These are phyloP conservation scores for Nephila pilipes DNA, from an alignment of 1,140 invertebrate genomes.

Conservation along the genomic window DNA sequence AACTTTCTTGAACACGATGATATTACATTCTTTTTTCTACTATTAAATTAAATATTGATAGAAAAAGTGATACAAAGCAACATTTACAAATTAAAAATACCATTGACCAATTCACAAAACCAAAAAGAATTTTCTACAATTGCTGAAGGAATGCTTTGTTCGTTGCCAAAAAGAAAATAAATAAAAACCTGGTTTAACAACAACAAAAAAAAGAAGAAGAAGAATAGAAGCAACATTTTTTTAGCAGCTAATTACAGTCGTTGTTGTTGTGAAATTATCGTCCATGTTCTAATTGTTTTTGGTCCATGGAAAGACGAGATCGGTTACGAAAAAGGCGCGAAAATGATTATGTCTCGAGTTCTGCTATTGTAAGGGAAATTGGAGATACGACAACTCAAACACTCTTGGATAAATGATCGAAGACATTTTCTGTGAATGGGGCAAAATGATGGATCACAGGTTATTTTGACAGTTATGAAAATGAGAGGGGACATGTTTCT, in stretches of 20 bases:
- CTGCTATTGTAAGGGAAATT: neutral
- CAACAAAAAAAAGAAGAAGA: too few relatives aligned
- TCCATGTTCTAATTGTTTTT: slow-evolving; percentile 35
- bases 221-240: neutral
- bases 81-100: too few relatives aligned
- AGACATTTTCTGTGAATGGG: slow-evolving; percentile 43
- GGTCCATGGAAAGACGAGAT: neutral
- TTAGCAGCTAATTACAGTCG: neutral
- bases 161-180: neutral
- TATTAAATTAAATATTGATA: too few relatives aligned
- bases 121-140: too few relatives aligned
- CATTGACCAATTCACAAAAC: too few relatives aligned
- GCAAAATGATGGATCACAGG: slow-evolving; percentile 46
- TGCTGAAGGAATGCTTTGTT: too few relatives aligned
- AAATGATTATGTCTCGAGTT: slow-evolving; percentile 15
- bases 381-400: slow-evolving; percentile 8
- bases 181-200: neutral
- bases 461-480: slow-evolving; percentile 58
- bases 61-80: too few relatives aligned
- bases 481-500: slow-evolving; percentile 39
- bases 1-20: too few relatives aligned
- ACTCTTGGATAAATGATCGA: slow-evolving; percentile 44
- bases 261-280: slow-evolving; percentile 27
- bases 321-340: neutral
- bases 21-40: too few relatives aligned